These are phyloP conservation scores for Anisognathus igniventris DNA, from an alignment of 2,797 vertebrate genomes.

Conservation along the genomic window DNA sequence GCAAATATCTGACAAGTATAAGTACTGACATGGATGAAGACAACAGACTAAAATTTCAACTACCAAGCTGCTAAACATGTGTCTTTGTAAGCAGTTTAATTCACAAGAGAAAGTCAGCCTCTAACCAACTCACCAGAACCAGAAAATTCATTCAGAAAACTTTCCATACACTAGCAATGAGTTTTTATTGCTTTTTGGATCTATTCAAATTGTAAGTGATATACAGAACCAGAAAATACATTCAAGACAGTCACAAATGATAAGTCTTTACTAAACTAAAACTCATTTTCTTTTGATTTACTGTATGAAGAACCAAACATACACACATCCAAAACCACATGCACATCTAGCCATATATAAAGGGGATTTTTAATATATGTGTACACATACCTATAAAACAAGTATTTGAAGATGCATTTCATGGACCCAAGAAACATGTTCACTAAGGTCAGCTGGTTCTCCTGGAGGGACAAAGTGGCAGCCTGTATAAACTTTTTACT, in stretches of 20 bases:
- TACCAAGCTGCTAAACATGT: not conserved
- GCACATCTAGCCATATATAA: not conserved
- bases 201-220: not conserved
- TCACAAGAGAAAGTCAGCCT: not conserved
- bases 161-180: not conserved
- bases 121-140: not conserved
- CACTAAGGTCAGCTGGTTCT: not conserved
- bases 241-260: not conserved
- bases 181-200: not conserved
- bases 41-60: not conserved
- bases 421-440: not conserved
- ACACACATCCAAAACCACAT: not conserved
- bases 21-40: not conserved
- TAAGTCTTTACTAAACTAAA: not conserved
- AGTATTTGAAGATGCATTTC: not conserved
- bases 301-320: not conserved
- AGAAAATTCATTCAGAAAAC: not conserved
- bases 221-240: not conserved
- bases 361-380: accelerated
- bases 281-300: not conserved
- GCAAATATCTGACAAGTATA: not conserved
- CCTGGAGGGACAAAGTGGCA: not conserved
- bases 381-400: accelerated
- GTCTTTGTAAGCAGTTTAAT: not conserved
- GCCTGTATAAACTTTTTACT: not conserved